Base-by-base conservation (phyloP, 2,888 invertebrate genomes). In the Carabus problematicus region DNA sequence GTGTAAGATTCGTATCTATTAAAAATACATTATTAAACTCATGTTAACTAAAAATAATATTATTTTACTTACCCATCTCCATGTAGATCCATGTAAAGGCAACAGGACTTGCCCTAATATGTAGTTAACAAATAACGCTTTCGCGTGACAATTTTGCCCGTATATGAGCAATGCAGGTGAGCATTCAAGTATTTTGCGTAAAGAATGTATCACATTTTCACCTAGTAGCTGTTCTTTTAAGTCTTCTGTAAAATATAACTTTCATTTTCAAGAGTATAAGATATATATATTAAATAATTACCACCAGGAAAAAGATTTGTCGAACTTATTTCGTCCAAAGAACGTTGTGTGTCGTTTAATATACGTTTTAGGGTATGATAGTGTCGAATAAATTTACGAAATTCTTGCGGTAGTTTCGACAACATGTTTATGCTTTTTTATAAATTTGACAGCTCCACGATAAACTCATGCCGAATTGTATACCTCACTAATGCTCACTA, bases 81-180 rank as follows among this genome's bases (percentile, higher is more conserved):
- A 90, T 1, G 85, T 84, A 12, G 85, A 83, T 8, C 86, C 85
- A 71, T 83, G 79, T 0, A 85, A 73, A 47, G 93, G 93, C 70
- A 94, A 82, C 70, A 93, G 82, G 19, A 84, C 81, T 70, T 86
- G 83, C 0, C 89, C 89, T 62, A 94, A 84, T 58, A 94, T 81
- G 70, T 87, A 87, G 79, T 94, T 94, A 12, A 92, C 85, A 64
- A 94, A 82, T 8, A 88, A 82, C 0, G 91, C 91, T 76, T 90
- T 88, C 0, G 91, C 89, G 71, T 86, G 85, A n/a, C 86, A 85
- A 66, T 86, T 88, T 74, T 89, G 89, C 39, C 94, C 94, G 71
- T 92, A 83, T 9, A 94, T 80, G n/a, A 94, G 85, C 60, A 94
- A 83, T 8, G 89, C 88, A 0, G 91, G 89, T n/a, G 85, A 73